A percentile compares a stretch with the other conserved stretches of the same genome.
Evolutionary conservation across 2,888 invertebrate species (phyloP).

Genomic region (Meiosimyza platycephala): DNA sequence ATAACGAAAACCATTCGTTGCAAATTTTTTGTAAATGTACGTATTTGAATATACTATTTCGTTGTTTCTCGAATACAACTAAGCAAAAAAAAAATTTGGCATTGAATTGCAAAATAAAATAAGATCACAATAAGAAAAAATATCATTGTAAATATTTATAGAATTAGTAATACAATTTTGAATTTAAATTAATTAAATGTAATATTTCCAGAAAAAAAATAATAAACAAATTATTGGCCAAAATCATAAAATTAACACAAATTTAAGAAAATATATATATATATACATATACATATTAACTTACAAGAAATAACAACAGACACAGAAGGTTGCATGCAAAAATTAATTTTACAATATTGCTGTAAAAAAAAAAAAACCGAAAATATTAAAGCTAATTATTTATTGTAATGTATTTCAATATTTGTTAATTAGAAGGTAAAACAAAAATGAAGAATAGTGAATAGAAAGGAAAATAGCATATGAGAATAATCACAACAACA

Average conservation of each 20-base stretch:
- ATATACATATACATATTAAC: constrained; percentile 27
- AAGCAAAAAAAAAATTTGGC: neutral
- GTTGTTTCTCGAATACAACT: constrained; percentile 6
- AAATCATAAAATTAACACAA: constrained; percentile 12
- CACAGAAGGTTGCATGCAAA: constrained; percentile 26
- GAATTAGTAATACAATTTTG: constrained; percentile 14
- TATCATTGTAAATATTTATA: constrained; percentile 53
- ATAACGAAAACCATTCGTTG: constrained; percentile 24
- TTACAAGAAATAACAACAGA: constrained; percentile 31
- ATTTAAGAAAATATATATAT: neutral
- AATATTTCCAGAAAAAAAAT: constrained; percentile 11
- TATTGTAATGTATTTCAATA: constrained; percentile 21
- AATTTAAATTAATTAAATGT: constrained; percentile 24
- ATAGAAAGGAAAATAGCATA: constrained; percentile 25
- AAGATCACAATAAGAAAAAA: constrained; percentile 46
- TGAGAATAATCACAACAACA: constrained; percentile 3
- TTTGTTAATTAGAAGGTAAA: constrained; percentile 32
- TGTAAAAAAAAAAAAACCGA: constrained; percentile 19
- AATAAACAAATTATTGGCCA: constrained; percentile 27
- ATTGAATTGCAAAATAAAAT: constrained; percentile 2
- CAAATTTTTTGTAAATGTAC: too few relatives aligned
- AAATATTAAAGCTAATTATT: constrained; percentile 19
- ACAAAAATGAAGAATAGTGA: constrained; percentile 34
- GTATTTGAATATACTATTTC: constrained; percentile 3
- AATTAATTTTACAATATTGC: constrained; percentile 36